Conservation (phyloP, 2,888 invertebrate species). For the Lepas anatifera region DNA sequence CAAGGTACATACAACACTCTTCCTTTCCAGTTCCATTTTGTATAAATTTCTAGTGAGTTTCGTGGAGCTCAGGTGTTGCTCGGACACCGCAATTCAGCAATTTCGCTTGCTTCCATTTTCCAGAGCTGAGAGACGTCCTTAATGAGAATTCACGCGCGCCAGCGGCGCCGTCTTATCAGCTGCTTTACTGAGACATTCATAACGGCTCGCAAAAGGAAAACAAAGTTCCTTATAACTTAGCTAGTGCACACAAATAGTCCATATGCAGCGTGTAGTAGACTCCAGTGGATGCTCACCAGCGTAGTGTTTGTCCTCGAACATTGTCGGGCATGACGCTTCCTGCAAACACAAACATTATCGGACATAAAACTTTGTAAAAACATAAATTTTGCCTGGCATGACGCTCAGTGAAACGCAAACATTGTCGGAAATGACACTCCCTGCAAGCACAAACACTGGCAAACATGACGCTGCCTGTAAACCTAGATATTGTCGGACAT, state of each 20-base stretch:
- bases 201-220: not conserved
- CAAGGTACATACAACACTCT: too few species aligned
- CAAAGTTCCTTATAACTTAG: too few species aligned
- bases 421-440: too few species aligned
- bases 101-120: not conserved
- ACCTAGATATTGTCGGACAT: too few species aligned
- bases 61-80: not conserved
- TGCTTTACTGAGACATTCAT: not conserved
- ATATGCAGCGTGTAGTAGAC: not conserved
- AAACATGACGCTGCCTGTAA: too few species aligned
- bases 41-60: too few species aligned
- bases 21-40: too few species aligned
- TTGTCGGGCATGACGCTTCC: not conserved
- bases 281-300: not conserved
- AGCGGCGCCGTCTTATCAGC: not conserved
- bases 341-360: not conserved
- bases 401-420: too few species aligned
- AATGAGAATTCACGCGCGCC: not conserved
- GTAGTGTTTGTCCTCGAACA: not conserved
- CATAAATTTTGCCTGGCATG: too few species aligned
- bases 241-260: too few species aligned
- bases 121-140: not conserved
- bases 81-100: not conserved
- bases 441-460: too few species aligned
- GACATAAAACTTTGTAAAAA: too few species aligned